Conservation (phyloP, 2,888 invertebrate species). For the Megastigmus dorsalis region DNA sequence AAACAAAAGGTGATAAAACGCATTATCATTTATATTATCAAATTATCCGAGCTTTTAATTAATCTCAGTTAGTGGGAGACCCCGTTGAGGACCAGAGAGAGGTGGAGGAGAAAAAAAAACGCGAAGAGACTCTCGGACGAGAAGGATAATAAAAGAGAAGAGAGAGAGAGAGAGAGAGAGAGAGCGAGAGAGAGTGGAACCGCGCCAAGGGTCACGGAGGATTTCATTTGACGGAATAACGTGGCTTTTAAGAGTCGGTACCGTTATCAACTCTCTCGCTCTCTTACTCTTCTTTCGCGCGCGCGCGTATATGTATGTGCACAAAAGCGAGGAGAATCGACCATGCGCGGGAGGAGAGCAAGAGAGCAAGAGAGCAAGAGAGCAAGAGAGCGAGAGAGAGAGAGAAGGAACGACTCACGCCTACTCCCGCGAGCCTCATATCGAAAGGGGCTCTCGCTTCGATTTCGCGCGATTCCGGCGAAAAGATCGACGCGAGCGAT, state of each 20-base stretch:
- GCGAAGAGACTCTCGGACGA: too few relatives aligned
- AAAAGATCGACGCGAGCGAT: constrained; percentile 33
- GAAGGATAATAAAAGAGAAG: constrained; percentile 28
- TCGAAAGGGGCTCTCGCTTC: constrained; percentile 38
- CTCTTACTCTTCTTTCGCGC: constrained; percentile 8
- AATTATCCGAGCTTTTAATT: constrained; percentile 54
- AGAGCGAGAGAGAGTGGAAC: constrained; percentile 38
- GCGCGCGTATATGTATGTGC: constrained; percentile 20
- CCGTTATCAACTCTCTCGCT: constrained; percentile 66
- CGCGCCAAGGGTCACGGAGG: constrained; percentile 66
- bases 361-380: too few relatives aligned
- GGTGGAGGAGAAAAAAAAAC: not conserved
- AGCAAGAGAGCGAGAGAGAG: too few relatives aligned
- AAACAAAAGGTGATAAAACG: constrained; percentile 50
- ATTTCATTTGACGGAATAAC: constrained; percentile 73
- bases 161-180: constrained; percentile 25
- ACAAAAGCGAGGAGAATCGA: constrained; percentile 56
- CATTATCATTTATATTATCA: constrained; percentile 56
- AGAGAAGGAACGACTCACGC: too few relatives aligned
- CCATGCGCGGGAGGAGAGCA: not conserved
- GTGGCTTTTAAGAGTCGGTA: constrained; percentile 72
- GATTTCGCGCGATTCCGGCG: constrained; percentile 45
- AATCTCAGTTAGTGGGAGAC: constrained; percentile 34
- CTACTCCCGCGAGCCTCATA: too few relatives aligned
- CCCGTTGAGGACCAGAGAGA: not conserved